Evolutionary conservation across 2,797 vertebrate genomes (phyloP).

Genomic region (Rhinella marina): DNA sequence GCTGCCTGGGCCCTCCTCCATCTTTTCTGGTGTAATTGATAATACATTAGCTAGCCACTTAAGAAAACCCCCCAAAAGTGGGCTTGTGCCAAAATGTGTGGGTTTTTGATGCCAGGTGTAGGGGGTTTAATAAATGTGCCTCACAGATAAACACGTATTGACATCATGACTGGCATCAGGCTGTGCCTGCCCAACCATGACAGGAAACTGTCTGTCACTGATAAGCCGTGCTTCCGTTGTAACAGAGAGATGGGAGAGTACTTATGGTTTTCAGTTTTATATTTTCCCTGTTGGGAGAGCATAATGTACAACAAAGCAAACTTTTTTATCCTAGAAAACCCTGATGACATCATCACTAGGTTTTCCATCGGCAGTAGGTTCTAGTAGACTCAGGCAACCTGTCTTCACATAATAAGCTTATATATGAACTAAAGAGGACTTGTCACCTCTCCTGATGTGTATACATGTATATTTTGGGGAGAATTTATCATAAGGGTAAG

Average conservation of each 20-base stretch:
- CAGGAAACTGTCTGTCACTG: not conserved
- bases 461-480: too few species aligned
- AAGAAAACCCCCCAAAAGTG: too few species aligned
- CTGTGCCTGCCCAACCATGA: not conserved
- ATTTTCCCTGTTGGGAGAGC: not conserved
- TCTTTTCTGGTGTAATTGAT: too few species aligned
- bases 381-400: not conserved
- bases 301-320: not conserved
- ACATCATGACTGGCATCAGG: not conserved
- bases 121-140: too few species aligned
- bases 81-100: too few species aligned
- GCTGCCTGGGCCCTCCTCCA: too few species aligned
- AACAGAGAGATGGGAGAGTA: not conserved
- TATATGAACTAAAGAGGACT: too few species aligned
- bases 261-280: not conserved
- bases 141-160: not conserved
- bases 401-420: not conserved
- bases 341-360: not conserved
- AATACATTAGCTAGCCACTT: too few species aligned
- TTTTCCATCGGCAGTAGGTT: not conserved
- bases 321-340: not conserved
- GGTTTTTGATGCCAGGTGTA: too few species aligned
- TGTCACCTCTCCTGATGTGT: too few species aligned
- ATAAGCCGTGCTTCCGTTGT: not conserved
- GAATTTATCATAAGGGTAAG: too few species aligned